These are phyloP conservation scores for Lysandra bellargus DNA, from an alignment of 2,888 invertebrate genomes.

Conservation along the genomic window DNA sequence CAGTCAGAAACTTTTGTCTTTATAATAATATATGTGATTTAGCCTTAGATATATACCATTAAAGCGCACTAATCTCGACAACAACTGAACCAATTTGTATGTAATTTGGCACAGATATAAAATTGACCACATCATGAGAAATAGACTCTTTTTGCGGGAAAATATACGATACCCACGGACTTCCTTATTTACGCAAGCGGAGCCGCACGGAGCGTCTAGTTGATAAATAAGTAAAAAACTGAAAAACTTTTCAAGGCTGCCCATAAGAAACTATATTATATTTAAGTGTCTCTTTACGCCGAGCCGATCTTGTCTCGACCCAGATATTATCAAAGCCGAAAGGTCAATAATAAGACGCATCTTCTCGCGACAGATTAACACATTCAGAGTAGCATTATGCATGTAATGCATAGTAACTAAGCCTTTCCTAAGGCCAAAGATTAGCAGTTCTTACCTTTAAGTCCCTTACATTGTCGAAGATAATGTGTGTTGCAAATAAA, in stretches of 20 bases:
- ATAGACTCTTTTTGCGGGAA: too few species aligned
- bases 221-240: not conserved
- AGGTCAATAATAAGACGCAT: slow-evolving; percentile 12
- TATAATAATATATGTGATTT: too few species aligned
- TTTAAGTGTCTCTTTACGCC: slow-evolving; percentile 9
- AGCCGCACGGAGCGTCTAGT: not conserved
- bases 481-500: not conserved
- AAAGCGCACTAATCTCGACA: too few species aligned
- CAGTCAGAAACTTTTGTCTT: too few species aligned
- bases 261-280: slow-evolving; percentile 10
- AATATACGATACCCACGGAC: too few species aligned
- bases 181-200: too few species aligned
- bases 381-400: not conserved
- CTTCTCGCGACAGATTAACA: slow-evolving; percentile 12
- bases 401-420: not conserved
- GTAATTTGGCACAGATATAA: too few species aligned
- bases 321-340: slow-evolving; percentile 19
- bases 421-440: not conserved
- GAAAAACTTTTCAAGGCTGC: not conserved
- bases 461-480: not conserved
- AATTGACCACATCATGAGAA: too few species aligned
- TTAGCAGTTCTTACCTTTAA: not conserved
- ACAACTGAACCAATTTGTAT: too few species aligned
- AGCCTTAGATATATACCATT: too few species aligned
- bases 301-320: slow-evolving; percentile 14